phyloP scores from a whole-genome alignment of 2,888 invertebrate species.

The Laothoe populi region DNA sequence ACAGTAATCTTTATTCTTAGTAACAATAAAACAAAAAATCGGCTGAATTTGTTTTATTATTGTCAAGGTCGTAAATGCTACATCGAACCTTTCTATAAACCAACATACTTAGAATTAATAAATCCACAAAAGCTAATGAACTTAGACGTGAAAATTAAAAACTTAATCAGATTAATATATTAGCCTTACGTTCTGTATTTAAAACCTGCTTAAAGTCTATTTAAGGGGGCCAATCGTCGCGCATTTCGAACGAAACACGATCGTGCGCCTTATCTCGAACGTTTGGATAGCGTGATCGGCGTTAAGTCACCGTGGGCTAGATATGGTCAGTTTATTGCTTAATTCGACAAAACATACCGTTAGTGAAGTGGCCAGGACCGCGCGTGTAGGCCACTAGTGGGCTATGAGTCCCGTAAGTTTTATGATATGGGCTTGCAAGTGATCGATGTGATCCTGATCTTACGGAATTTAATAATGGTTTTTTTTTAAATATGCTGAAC shows the following conservation, averaged over 20 bases:
- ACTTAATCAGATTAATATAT: slow-evolving; percentile 41
- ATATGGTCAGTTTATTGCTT: slow-evolving; percentile 51
- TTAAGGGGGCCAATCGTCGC: slow-evolving; percentile 34
- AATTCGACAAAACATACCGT: slow-evolving; percentile 36
- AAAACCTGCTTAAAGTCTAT: slow-evolving; percentile 28
- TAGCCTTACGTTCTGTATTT: slow-evolving; percentile 28
- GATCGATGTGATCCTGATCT: neutral
- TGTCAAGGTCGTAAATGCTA: too few species aligned
- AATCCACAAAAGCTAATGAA: slow-evolving; percentile 40
- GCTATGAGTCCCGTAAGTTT: neutral
- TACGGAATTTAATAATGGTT: slow-evolving; percentile 7
- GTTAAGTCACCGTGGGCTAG: slow-evolving; percentile 35
- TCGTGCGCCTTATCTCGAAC: slow-evolving; percentile 49
- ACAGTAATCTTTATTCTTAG: too few species aligned
- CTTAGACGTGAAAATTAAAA: slow-evolving; percentile 43
- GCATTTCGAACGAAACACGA: slow-evolving; percentile 42
- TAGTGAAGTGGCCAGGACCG: slow-evolving; percentile 14
- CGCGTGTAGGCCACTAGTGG: neutral
- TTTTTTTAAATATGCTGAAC: neutral
- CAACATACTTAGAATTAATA: neutral
- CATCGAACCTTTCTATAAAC: too few species aligned
- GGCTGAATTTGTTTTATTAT: too few species aligned
- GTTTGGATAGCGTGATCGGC: slow-evolving; percentile 47
- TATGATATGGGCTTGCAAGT: neutral
- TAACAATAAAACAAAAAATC: too few species aligned